phyloP scores from a whole-genome alignment of 2,113 vertebrate species.

The Hippocampus barbouri region DNA sequence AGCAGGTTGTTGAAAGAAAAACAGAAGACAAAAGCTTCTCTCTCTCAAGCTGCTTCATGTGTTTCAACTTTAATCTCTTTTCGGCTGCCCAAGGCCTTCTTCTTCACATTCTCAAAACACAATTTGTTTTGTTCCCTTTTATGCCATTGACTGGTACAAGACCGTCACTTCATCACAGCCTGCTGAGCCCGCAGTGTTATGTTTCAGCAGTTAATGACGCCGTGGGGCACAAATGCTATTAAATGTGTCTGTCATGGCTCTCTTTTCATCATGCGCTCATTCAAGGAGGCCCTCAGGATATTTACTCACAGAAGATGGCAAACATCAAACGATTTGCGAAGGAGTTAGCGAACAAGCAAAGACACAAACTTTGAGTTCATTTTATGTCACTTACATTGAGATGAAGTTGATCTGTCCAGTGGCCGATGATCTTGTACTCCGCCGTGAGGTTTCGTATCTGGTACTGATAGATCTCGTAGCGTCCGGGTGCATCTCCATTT shows the following conservation, averaged over 20 bases:
- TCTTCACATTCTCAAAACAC: slow-evolving; percentile 48
- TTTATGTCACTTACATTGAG: slow-evolving; percentile 77
- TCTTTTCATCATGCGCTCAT: slow-evolving; percentile 55
- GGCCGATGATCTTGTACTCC: slow-evolving; percentile 91
- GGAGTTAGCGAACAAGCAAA: slow-evolving; percentile 16
- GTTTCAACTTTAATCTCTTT: slow-evolving; percentile 23
- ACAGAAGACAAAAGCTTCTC: slow-evolving; percentile 28
- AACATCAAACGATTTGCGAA: slow-evolving; percentile 39
- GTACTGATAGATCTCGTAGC: slow-evolving; percentile 94
- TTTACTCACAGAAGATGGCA: slow-evolving; percentile 60
- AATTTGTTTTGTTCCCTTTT: slow-evolving; percentile 44
- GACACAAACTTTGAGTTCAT: slow-evolving; percentile 5
- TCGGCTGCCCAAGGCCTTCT: slow-evolving; percentile 26
- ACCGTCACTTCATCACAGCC: slow-evolving; percentile 33
- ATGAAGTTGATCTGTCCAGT: slow-evolving; percentile 91
- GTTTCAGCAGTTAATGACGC: slow-evolving; percentile 37
- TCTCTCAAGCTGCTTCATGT: slow-evolving; percentile 43
- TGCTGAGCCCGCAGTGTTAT: slow-evolving; percentile 32
- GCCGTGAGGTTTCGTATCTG: slow-evolving; percentile 86
- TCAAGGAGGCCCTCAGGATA: slow-evolving; percentile 54
- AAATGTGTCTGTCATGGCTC: slow-evolving; percentile 41
- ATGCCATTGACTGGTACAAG: slow-evolving; percentile 51
- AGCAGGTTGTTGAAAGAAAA: slow-evolving; percentile 26
- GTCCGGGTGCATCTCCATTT: slow-evolving; percentile 82
- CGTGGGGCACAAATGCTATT: slow-evolving; percentile 44